Base-by-base conservation (phyloP, 2,113 vertebrate species). In the Nibea albiflora region DNA sequence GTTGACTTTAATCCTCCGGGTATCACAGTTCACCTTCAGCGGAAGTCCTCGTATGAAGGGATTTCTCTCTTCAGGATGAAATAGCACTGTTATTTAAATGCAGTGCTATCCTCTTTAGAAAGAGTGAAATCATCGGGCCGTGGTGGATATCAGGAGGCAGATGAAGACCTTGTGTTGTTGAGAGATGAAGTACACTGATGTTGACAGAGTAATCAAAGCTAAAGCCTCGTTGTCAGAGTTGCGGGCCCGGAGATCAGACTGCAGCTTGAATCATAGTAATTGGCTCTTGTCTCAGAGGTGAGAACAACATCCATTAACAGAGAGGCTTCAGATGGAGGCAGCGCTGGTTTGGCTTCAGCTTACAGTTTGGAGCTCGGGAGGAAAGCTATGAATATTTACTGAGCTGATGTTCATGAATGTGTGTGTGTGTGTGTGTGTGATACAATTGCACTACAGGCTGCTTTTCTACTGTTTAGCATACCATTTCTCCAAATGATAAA, bases 281-380 rank as follows among this genome's bases (percentile, higher is more conserved):
- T 78, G 86, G 76, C 76, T 91, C 83, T 88, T 75, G 85, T 85
- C 86, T 91, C 80, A 1, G 53, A 10, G 70, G 58, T 74, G 73
- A 89, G 84, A 90, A 86, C 81, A 84, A 85, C 85, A 87, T 87
- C 89, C 80, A 90, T 91, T 91, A 92, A 65, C 52, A 17, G 71
- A 76, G 73, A 76, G 63, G 77, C 46, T 67, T 80, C 17, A 20
- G 57, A 61, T 11, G 64, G 76, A 83, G 79, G 77, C 76, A 22
- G 76, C 49, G 31, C 15, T 20, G 26, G 72, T 80, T 82, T 80
- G 62, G 61, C 57, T 79, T 75, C 19, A 60, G 14, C 58, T 84
- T 49, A 46, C 47, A 79, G 75, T 79, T 74, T 68, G 53, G 20
- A 74, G 75, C 53, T 47, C 1, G 8, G 63, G 67, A 77, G 60